Conservation (phyloP, 2,888 invertebrate species). For the Synanthedon formicaeformis region DNA sequence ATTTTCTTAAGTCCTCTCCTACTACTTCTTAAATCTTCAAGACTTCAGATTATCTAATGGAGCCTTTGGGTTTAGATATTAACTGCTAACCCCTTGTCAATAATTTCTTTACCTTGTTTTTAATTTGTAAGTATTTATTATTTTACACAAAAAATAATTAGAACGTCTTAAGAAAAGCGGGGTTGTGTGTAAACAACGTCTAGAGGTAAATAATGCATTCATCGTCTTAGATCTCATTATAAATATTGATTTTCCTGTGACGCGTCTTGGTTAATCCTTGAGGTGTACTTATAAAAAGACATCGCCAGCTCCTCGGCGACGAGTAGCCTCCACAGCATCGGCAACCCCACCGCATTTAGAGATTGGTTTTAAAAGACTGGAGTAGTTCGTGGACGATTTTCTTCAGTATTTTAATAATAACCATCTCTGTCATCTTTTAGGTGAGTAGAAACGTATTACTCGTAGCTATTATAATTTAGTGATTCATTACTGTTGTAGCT, state of each 20-base stretch:
- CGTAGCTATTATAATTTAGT: too few relatives aligned
- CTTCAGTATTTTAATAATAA: constrained; percentile 66
- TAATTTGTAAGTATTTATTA: too few relatives aligned
- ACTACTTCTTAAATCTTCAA: too few relatives aligned
- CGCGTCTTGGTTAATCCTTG: constrained; percentile 40
- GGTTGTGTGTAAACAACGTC: neutral
- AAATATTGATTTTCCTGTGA: constrained; percentile 57
- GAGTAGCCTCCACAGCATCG: constrained; percentile 63
- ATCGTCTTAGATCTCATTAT: constrained; percentile 63
- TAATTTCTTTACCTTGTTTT: too few relatives aligned
- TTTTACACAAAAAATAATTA: too few relatives aligned
- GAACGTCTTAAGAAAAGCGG: neutral
- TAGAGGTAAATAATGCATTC: constrained; percentile 30
- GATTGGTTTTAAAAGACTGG: constrained; percentile 65
- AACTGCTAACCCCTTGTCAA: too few relatives aligned
- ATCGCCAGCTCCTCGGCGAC: constrained; percentile 13
- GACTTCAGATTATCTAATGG: too few relatives aligned
- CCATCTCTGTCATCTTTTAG: constrained; percentile 39
- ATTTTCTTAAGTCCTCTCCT: too few relatives aligned
- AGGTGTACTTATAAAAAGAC: constrained; percentile 48
- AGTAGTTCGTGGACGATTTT: constrained; percentile 71
- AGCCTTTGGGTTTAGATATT: too few relatives aligned
- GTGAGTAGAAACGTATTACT: constrained; percentile 2
- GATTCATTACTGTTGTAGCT: too few relatives aligned
- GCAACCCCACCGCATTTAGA: constrained; percentile 41